Conservation (phyloP, 2,888 invertebrate genomes). For the Ochropleura plecta region DNA sequence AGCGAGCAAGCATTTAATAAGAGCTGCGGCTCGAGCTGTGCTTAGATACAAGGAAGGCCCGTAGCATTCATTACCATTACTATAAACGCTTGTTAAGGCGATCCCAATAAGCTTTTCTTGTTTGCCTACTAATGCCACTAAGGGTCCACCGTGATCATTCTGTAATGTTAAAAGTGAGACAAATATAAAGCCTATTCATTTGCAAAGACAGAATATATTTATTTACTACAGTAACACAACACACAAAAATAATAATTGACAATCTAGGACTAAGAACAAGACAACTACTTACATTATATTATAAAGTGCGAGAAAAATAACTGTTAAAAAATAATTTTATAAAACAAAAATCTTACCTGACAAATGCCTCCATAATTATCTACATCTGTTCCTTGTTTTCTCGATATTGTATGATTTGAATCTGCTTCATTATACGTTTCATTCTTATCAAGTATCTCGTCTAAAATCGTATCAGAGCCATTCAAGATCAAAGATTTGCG, state of each 20-base stretch:
- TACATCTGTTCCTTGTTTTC: slow-evolving; percentile 1
- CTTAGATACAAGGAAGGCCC: slow-evolving; percentile 74
- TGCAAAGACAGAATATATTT: background rate
- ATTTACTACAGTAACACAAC: background rate
- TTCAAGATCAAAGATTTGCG: background rate
- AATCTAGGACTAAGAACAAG: too few species aligned
- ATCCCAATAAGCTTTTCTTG: slow-evolving; percentile 71
- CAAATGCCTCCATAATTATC: slow-evolving; percentile 33
- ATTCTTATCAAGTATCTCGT: background rate
- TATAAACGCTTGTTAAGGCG: slow-evolving; percentile 65
- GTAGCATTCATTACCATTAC: slow-evolving; percentile 60
- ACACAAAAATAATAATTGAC: background rate
- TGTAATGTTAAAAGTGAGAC: slow-evolving; percentile 40
- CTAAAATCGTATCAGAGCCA: background rate
- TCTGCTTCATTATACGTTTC: background rate
- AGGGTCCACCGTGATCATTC: slow-evolving; percentile 78
- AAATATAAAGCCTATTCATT: background rate
- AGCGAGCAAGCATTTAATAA: slow-evolving; percentile 58
- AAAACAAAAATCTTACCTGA: slow-evolving; percentile 36
- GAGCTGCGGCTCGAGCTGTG: slow-evolving; percentile 61
- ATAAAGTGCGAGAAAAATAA: background rate
- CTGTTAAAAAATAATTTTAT: too few species aligned
- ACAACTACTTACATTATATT: too few species aligned
- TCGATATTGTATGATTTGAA: background rate
- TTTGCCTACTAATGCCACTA: slow-evolving; percentile 67